Conservation (phyloP, 1,140 invertebrate genomes). For the Drosophila ironensis region DNA sequence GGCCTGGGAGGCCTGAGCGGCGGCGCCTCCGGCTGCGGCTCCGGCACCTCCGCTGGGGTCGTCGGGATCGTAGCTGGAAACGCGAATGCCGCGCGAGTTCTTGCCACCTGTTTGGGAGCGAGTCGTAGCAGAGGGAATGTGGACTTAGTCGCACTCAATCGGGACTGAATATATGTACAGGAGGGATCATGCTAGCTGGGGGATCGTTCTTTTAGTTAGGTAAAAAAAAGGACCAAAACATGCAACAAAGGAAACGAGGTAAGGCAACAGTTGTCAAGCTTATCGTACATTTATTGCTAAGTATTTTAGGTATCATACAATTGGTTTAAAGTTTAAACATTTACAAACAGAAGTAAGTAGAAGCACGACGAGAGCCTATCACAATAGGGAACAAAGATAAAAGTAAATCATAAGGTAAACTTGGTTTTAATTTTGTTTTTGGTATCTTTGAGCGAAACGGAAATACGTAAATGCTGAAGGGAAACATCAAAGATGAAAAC, state of each 20-base stretch:
- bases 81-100: slow-evolving; percentile 85
- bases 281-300: slow-evolving; percentile 72
- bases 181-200: slow-evolving; percentile 10
- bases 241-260: slow-evolving; percentile 44
- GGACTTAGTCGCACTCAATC: slow-evolving; percentile 8
- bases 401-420: slow-evolving; percentile 11
- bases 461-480: slow-evolving; percentile 30
- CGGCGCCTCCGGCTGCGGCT: slow-evolving; percentile 15
- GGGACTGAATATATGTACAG: slow-evolving; percentile 13
- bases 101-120: slow-evolving; percentile 84
- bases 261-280: slow-evolving; percentile 54
- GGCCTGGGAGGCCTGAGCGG: slow-evolving; percentile 54
- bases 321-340: slow-evolving; percentile 66
- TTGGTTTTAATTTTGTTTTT: slow-evolving; percentile 7
- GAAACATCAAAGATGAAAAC: slow-evolving; percentile 6
- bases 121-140: slow-evolving; percentile 33
- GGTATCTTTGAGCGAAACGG: slow-evolving; percentile 44
- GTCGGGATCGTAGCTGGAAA: slow-evolving; percentile 87
- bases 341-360: slow-evolving; percentile 63
- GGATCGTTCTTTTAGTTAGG: neutral
- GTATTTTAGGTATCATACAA: slow-evolving; percentile 51
- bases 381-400: slow-evolving; percentile 38
- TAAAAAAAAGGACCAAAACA: slow-evolving; percentile 8
- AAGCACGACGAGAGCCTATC: slow-evolving; percentile 66
- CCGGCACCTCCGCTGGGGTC: slow-evolving; percentile 83